Evolutionary conservation across 2,888 invertebrate genomes (phyloP).

Genomic region (Tiphia femorata): DNA sequence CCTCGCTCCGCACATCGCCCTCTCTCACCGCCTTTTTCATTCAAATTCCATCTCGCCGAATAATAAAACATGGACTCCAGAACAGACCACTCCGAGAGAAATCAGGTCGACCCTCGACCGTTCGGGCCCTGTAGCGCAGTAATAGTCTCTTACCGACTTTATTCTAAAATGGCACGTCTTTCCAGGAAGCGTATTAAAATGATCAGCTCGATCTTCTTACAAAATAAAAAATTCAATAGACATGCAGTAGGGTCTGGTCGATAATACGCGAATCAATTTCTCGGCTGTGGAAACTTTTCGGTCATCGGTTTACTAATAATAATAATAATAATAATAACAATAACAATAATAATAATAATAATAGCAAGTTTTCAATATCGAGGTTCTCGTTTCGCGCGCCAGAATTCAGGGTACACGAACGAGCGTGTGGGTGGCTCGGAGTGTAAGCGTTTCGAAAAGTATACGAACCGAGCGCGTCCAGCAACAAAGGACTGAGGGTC

Average conservation of each 20-base stretch:
- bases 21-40: slow-evolving; percentile 31
- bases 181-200: not conserved
- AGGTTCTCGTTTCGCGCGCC: no score
- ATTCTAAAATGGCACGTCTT: slow-evolving; percentile 5
- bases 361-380: no score
- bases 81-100: slow-evolving; percentile 6
- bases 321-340: no score
- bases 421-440: no score
- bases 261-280: no score
- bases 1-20: not conserved
- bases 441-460: no score
- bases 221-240: not conserved
- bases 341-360: no score
- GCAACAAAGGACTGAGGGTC: not conserved
- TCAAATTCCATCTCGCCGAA: slow-evolving; percentile 41
- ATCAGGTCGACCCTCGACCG: slow-evolving; percentile 6
- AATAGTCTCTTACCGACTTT: not conserved
- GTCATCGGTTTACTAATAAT: no score
- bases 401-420: no score
- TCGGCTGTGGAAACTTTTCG: no score
- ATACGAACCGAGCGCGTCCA: no score
- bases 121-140: not conserved
- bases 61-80: slow-evolving; percentile 32
- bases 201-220: not conserved
- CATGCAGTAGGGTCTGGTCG: not conserved